Percentiles rank a stretch among this genome's conserved stretches.
These are phyloP conservation scores for Cochlearius cochlearius DNA, from an alignment of 2,113 vertebrate species.

Conservation along the genomic window DNA sequence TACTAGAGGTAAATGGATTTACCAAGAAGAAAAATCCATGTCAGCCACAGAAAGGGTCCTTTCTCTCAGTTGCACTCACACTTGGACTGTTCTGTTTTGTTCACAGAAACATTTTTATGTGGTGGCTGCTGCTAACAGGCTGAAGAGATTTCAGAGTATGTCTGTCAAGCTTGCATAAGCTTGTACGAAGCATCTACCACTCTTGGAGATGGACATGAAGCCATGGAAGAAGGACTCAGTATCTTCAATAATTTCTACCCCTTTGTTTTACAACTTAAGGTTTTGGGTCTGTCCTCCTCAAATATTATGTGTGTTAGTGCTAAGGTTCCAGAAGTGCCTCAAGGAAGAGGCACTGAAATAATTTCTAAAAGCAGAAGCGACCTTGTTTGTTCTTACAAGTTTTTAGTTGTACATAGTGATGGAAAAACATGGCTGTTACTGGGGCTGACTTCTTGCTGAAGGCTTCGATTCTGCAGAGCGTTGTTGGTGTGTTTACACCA, in stretches of 20 bases:
- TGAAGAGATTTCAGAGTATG: constrained; percentile 78
- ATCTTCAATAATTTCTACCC: background rate
- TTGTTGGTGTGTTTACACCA: background rate
- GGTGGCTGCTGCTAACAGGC: constrained; percentile 85
- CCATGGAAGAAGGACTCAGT: background rate
- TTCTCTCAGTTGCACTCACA: background rate
- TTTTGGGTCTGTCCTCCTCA: background rate
- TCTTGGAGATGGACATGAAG: background rate
- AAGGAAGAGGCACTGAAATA: background rate
- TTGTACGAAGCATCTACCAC: background rate
- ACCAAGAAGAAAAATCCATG: background rate
- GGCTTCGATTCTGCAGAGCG: background rate
- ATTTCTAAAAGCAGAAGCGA: background rate
- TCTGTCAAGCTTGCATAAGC: constrained; percentile 55
- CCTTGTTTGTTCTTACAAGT: background rate
- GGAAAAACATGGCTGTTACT: background rate
- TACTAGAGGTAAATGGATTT: background rate
- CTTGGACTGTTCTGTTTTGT: background rate
- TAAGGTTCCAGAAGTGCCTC: background rate
- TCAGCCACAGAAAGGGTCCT: background rate
- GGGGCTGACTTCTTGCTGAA: constrained; percentile 19
- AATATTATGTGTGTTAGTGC: background rate
- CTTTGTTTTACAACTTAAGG: background rate
- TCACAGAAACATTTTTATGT: constrained; percentile 88
- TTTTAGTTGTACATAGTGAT: background rate